Conservation (phyloP, 2,797 vertebrate species). For the Crotalus adamanteus region DNA sequence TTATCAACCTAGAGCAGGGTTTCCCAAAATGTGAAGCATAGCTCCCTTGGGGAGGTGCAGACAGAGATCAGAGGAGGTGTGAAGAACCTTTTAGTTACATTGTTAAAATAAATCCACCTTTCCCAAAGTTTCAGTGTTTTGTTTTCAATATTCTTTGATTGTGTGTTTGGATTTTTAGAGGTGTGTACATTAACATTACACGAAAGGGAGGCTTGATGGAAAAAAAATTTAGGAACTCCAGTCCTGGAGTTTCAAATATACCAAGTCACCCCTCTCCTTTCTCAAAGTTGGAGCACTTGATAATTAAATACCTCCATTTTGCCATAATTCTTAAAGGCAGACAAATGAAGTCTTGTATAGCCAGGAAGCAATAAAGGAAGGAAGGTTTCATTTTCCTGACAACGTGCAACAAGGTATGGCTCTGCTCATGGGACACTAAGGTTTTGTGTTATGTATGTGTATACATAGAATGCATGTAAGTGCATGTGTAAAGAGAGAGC, state of each 20-base stretch:
- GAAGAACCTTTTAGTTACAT: not conserved
- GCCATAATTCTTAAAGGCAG: not conserved
- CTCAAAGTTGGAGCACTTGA: not conserved
- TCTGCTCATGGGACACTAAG: not conserved
- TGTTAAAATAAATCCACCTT: not conserved
- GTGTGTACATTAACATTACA: not conserved
- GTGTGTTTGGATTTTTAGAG: not conserved
- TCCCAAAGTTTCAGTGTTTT: not conserved
- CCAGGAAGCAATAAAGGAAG: slow-evolving; percentile 16
- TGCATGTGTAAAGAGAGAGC: slow-evolving; percentile 3
- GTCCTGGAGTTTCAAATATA: not conserved
- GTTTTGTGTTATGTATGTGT: not conserved
- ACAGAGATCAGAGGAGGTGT: not conserved
- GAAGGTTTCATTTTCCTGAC: not conserved
- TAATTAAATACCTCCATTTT: slow-evolving; percentile 2
- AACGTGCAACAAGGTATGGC: not conserved
- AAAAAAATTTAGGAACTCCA: not conserved
- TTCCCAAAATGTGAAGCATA: not conserved
- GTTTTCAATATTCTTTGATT: not conserved
- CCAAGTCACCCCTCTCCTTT: not conserved
- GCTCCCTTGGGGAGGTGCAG: not conserved
- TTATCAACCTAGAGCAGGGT: not conserved
- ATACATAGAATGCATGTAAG: not conserved
- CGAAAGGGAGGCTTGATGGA: not conserved
- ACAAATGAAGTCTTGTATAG: not conserved